These are phyloP conservation scores for Drosophila sp. DNA, from an alignment of 1,140 invertebrate species.

Conservation along the genomic window DNA sequence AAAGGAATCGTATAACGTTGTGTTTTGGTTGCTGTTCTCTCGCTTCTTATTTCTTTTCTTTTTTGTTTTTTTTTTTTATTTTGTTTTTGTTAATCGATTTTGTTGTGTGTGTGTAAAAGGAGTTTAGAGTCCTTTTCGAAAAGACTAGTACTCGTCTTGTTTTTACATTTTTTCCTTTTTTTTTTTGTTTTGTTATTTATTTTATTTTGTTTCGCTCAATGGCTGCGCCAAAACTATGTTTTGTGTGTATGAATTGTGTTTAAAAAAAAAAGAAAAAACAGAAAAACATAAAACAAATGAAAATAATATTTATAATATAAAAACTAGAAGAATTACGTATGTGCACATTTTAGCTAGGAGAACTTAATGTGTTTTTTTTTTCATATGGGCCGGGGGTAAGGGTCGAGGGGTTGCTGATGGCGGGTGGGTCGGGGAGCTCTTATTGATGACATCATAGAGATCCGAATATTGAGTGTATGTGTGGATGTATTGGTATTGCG, in stretches of 20 bases:
- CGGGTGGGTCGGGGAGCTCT: neutral
- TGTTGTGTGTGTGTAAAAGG: slow-evolving; percentile 44
- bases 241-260: slow-evolving; percentile 25
- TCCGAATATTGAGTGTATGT: slow-evolving; percentile 83
- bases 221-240: slow-evolving; percentile 56
- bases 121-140: slow-evolving; percentile 83
- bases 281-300: slow-evolving; percentile 1
- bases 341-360: slow-evolving; percentile 43
- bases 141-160: slow-evolving; percentile 78
- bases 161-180: slow-evolving; percentile 11
- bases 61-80: slow-evolving; percentile 18
- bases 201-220: slow-evolving; percentile 20
- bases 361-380: slow-evolving; percentile 43
- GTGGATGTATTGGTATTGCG: slow-evolving; percentile 81
- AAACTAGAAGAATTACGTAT: slow-evolving; percentile 63
- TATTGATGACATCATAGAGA: slow-evolving; percentile 82
- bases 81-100: slow-evolving; percentile 49
- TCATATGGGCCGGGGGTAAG: neutral
- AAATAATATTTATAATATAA: slow-evolving; percentile 43
- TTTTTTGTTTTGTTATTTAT: slow-evolving; percentile 1
- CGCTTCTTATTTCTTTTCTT: slow-evolving; percentile 16
- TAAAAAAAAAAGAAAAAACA: slow-evolving; percentile 21
- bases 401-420: neutral
- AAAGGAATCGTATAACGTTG: slow-evolving; percentile 79
- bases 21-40: slow-evolving; percentile 62